Percentiles rank a stretch among this genome's conserved stretches.
These are phyloP conservation scores for Priocnemis perturbator DNA, from an alignment of 2,888 invertebrate species.

Conservation along the genomic window DNA sequence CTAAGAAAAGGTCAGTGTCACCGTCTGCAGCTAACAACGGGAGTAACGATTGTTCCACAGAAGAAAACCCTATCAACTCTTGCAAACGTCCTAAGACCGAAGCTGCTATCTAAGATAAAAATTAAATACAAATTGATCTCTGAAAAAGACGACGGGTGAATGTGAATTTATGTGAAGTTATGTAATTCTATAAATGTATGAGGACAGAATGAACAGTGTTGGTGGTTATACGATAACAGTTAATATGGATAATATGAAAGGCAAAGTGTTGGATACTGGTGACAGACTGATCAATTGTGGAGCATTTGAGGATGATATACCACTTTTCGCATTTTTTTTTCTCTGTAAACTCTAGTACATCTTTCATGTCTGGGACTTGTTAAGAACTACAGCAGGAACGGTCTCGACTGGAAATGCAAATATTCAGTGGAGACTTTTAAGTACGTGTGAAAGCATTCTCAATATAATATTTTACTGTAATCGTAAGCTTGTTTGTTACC, in stretches of 20 bases:
- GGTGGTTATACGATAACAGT: constrained; percentile 37
- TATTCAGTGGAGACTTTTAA: too few relatives aligned
- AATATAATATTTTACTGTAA: too few relatives aligned
- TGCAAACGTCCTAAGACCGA: constrained; percentile 68
- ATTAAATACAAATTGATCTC: constrained; percentile 46
- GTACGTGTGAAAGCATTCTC: too few relatives aligned
- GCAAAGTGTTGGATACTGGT: constrained; percentile 56
- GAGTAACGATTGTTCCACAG: constrained; percentile 49
- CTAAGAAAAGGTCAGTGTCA: constrained; percentile 65
- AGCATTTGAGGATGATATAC: constrained; percentile 63
- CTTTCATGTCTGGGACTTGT: not conserved
- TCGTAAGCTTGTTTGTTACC: too few relatives aligned
- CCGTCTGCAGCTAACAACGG: constrained; percentile 65
- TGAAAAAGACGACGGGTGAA: constrained; percentile 52
- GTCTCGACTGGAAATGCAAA: too few relatives aligned
- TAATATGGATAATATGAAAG: constrained; percentile 47
- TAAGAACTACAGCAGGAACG: too few relatives aligned
- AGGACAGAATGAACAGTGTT: constrained; percentile 45
- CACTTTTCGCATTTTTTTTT: constrained; percentile 13
- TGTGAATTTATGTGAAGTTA: constrained; percentile 67
- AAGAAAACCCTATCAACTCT: constrained; percentile 52
- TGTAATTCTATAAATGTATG: constrained; percentile 58
- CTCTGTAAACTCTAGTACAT: not conserved
- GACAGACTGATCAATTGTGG: constrained; percentile 64
- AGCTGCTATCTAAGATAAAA: constrained; percentile 57